phyloP scores from a whole-genome alignment of 2,888 invertebrate species.

The Thumatha senex region DNA sequence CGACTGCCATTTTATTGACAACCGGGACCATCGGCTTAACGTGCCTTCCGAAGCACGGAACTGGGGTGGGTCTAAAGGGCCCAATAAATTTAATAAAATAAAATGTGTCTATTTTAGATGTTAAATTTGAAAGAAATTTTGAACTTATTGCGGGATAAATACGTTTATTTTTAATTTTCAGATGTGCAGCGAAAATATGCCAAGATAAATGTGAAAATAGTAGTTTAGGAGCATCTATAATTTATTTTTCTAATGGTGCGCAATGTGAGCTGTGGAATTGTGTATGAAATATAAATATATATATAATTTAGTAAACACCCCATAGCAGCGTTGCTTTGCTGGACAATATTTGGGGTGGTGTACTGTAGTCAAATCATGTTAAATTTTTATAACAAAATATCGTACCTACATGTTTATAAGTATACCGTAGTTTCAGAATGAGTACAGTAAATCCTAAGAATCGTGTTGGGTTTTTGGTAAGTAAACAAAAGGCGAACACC shows the following conservation, averaged over 20 bases:
- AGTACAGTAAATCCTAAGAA: slow-evolving; percentile 64
- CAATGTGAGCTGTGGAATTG: slow-evolving; percentile 81
- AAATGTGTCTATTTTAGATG: too few species aligned
- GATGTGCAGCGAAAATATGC: slow-evolving; percentile 82
- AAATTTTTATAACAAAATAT: slow-evolving; percentile 57
- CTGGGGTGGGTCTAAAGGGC: too few species aligned
- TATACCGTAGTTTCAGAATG: slow-evolving; percentile 63
- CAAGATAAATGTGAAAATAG: slow-evolving; percentile 74
- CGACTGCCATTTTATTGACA: too few species aligned
- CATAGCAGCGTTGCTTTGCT: slow-evolving; percentile 62
- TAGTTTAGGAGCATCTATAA: slow-evolving; percentile 80
- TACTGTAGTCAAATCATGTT: slow-evolving; percentile 79
- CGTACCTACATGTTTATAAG: slow-evolving; percentile 57
- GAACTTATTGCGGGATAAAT: background rate
- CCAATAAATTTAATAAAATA: too few species aligned
- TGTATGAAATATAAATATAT: slow-evolving; percentile 74
- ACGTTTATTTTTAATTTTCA: slow-evolving; percentile 47
- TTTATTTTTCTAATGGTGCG: slow-evolving; percentile 83
- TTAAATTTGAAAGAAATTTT: too few species aligned
- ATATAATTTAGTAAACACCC: slow-evolving; percentile 68
- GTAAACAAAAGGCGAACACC: slow-evolving; percentile 20
- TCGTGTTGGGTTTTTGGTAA: slow-evolving; percentile 59
- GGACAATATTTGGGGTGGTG: slow-evolving; percentile 74
- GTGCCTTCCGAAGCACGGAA: too few species aligned
- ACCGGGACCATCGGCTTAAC: too few species aligned